These are phyloP conservation scores for Psix sp. DNA, from an alignment of 1,140 invertebrate species.

Conservation along the genomic window DNA sequence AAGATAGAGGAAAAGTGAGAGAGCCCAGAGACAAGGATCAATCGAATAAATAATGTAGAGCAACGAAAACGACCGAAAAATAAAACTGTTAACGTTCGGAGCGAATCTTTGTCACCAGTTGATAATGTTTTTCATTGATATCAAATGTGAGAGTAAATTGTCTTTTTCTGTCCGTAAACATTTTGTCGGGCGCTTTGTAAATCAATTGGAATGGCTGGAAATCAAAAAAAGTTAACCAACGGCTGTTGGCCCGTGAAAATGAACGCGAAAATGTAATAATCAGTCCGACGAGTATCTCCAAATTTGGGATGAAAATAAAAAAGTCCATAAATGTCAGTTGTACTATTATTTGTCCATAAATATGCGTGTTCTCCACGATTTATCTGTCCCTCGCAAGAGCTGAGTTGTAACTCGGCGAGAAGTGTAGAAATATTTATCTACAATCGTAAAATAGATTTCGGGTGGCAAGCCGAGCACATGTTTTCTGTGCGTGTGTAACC, in stretches of 20 bases:
- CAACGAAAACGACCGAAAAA: conserved; percentile 18
- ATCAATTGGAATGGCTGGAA: too few relatives aligned
- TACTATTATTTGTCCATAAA: conserved; percentile 49
- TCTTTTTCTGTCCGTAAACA: too few relatives aligned
- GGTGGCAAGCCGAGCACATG: conserved; percentile 43
- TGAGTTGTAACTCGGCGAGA: conserved; percentile 19
- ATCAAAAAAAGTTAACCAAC: too few relatives aligned
- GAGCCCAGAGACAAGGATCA: conserved; percentile 37
- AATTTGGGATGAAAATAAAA: conserved; percentile 23
- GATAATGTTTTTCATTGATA: too few relatives aligned
- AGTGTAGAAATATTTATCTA: conserved; percentile 55
- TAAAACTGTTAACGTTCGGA: conserved; percentile 24
- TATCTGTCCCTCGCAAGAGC: conserved; percentile 44
- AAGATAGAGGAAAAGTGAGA: conserved; percentile 42
- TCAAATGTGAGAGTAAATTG: too few relatives aligned
- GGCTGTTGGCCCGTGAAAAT: too few relatives aligned
- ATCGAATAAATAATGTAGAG: conserved; percentile 43
- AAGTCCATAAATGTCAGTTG: conserved; percentile 37
- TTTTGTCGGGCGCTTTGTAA: too few relatives aligned
- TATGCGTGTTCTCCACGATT: conserved; percentile 34
- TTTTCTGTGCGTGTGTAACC: conserved; percentile 51
- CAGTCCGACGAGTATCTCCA: too few relatives aligned
- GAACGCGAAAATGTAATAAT: too few relatives aligned
- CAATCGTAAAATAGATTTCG: conserved; percentile 59
- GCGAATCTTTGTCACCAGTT: conserved; percentile 5